phyloP scores from a whole-genome alignment of 1,140 invertebrate species.

The Fopius arisanus region DNA sequence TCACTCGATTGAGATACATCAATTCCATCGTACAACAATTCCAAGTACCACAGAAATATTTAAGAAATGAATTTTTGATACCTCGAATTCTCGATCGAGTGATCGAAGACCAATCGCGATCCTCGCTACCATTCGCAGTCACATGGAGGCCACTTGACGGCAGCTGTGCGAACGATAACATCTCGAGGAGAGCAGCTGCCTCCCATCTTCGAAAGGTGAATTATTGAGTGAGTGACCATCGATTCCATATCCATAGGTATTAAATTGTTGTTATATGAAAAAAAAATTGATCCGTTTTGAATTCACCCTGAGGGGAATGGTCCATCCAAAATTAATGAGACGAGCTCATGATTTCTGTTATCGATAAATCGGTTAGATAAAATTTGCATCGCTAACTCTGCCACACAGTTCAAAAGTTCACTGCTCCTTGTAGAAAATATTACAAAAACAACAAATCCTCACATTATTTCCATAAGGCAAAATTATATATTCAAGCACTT shows the following conservation, averaged over 20 bases:
- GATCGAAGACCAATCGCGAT: not conserved
- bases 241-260: not conserved
- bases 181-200: conserved; percentile 49
- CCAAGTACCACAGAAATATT: not conserved
- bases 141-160: conserved; percentile 8
- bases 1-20: too few relatives aligned
- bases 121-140: conserved; percentile 24
- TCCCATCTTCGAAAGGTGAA: conserved; percentile 38
- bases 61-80: not conserved
- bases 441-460: not conserved
- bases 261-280: not conserved
- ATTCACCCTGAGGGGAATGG: not conserved
- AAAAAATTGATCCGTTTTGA: not conserved
- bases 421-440: not conserved
- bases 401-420: not conserved
- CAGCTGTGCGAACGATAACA: conserved; percentile 49
- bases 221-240: conserved; percentile 40
- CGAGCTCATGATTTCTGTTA: too few relatives aligned
- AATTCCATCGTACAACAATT: too few relatives aligned
- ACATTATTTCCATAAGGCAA: not conserved
- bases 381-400: too few relatives aligned
- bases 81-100: not conserved
- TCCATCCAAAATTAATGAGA: too few relatives aligned
- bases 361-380: too few relatives aligned
- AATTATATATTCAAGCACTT: not conserved